Base-by-base conservation (phyloP, 1,140 invertebrate species). In the Pogonomyrmex barbatus region DNA sequence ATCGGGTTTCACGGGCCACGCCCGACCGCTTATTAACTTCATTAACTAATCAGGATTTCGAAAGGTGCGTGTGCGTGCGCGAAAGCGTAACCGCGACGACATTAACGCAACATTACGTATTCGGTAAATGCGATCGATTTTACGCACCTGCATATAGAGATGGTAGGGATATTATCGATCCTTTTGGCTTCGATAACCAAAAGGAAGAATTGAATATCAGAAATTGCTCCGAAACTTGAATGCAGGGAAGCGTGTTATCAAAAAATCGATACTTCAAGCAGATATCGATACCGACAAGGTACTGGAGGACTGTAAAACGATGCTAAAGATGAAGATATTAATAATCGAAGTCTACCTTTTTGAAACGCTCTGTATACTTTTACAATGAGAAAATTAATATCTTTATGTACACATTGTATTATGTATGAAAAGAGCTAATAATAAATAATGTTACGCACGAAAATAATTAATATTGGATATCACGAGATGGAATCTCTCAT, bases 11-110 rank as follows among this genome's bases (percentile, higher is more conserved):
- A 63, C 68, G 68, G 79, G 79, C 67, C 79, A 82, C 79, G 68
- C 79, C 79, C 79, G 68, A 62, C 79, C 79, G 79, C 79, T 83
- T 83, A 83, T 83, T 83, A 73, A 83, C 79, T 83, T 83, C 79
- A 83, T 83, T 83, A 83, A 83, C 79, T 83, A 83, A 83, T 83
- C 79, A 83, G 68, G 79, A 83, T 83, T 83, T 75, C 79, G 68
- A 83, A 83, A 83, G 79, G 67, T 73, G 79, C 65, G 79, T 82
- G 65, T 54, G 67, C 30, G 39, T 56, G 67, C 56, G 42, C 39
- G 52, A n/a, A 45, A 54, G 65, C n/a, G 54, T 33, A 73, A 83
- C 68, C 68, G 79, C 78, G 54, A 82, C 79, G 67, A 83, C 42
- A 75, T 75, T 60, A 75, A 45, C 54, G 54, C 60, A 83, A 83